A percentile compares a stretch with the other conserved stretches of the same genome.
Conservation (phyloP, 1,140 invertebrate species). For the Acyrthosiphon pisum region DNA sequence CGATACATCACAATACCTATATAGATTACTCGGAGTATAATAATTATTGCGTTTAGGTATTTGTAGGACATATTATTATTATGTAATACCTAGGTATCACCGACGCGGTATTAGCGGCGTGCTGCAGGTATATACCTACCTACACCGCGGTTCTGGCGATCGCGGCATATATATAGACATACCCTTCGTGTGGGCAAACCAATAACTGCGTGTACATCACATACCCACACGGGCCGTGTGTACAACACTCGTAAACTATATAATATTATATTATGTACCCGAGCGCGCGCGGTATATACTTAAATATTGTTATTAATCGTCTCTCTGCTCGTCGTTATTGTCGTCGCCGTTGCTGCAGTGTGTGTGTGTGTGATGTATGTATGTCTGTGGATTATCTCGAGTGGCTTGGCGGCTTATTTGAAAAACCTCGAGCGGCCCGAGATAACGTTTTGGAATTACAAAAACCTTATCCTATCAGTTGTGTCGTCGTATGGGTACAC, state of each 20-base stretch:
- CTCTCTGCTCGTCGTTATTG: background rate
- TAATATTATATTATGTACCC: too few relatives aligned
- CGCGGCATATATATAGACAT: background rate
- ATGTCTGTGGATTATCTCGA: slow-evolving; percentile 37
- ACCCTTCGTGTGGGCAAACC: background rate
- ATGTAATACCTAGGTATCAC: background rate
- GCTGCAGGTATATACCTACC: background rate
- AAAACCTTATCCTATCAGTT: slow-evolving; percentile 49
- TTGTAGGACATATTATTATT: background rate
- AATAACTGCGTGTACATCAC: background rate
- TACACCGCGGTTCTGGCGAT: background rate
- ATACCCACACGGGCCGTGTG: background rate
- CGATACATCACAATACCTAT: too few relatives aligned
- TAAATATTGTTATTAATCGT: background rate
- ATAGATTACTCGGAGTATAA: background rate
- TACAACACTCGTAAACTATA: background rate
- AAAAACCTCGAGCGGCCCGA: slow-evolving; percentile 36
- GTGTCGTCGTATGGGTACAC: background rate
- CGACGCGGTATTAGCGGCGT: too few relatives aligned
- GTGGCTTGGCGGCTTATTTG: slow-evolving; percentile 50
- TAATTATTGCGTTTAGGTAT: background rate
- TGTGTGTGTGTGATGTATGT: background rate
- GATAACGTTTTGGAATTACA: slow-evolving; percentile 41
- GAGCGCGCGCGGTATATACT: background rate
- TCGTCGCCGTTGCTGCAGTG: background rate